phyloP scores from a whole-genome alignment of 2,113 vertebrate genomes.

The Anoplopoma fimbria region DNA sequence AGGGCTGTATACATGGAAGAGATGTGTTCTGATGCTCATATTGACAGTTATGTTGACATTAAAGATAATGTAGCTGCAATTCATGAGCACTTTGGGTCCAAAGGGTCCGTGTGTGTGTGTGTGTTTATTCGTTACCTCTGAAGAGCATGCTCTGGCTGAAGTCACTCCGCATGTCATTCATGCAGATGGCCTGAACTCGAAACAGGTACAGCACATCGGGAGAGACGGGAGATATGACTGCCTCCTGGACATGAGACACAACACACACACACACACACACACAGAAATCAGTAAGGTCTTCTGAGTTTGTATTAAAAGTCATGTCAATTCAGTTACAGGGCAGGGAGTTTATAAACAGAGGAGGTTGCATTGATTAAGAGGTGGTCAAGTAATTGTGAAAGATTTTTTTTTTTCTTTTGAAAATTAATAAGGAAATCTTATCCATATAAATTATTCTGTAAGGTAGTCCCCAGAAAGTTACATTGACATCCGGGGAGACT shows the following conservation, averaged over 20 bases:
- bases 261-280: conserved; percentile 14
- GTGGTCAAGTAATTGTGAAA: no score
- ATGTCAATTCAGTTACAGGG: neutral
- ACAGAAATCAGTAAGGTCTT: neutral
- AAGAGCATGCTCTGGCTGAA: conserved; percentile 99
- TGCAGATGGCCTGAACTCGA: conserved; percentile 95
- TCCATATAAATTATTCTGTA: neutral
- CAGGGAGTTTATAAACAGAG: neutral
- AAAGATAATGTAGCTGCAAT: conserved; percentile 9
- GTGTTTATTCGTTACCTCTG: conserved; percentile 87
- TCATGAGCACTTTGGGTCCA: neutral
- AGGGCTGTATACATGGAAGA: conserved; percentile 8
- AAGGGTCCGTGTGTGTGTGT: conserved; percentile 36
- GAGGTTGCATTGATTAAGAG: neutral
- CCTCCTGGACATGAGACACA: conserved; percentile 85
- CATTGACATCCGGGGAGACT: no score
- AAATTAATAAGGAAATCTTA: neutral
- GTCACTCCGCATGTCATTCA: conserved; percentile 97
- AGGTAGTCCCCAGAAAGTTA: no score
- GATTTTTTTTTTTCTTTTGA: no score
- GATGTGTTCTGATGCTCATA: neutral
- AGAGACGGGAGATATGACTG: conserved; percentile 93
- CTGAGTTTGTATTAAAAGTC: neutral
- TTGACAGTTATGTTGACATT: neutral
- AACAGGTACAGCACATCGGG: conserved; percentile 96